Percentiles rank a stretch among this genome's conserved stretches.
These are phyloP conservation scores for Anabas testudineus DNA, from an alignment of 2,797 vertebrate species.

Conservation along the genomic window DNA sequence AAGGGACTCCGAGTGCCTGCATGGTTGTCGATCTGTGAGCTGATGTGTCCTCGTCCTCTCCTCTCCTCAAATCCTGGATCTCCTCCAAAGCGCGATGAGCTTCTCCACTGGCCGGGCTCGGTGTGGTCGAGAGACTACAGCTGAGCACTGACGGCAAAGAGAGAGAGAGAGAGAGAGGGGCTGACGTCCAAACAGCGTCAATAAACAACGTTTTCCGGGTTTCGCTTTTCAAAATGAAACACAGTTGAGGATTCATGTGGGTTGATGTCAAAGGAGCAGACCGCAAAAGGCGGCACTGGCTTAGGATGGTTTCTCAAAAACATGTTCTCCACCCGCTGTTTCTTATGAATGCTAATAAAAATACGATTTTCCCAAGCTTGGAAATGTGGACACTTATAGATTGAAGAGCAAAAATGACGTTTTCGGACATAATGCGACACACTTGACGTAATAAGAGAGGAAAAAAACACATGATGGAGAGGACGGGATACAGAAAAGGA, in stretches of 20 bases:
- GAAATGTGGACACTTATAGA: background rate
- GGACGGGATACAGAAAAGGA: slow-evolving; percentile 11
- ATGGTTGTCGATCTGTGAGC: slow-evolving; percentile 54
- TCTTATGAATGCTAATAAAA: accelerated
- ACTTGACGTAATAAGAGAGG: slow-evolving; percentile 25
- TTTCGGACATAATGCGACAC: background rate
- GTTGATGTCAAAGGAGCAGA: background rate
- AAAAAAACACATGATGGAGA: background rate
- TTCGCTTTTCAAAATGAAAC: slow-evolving; percentile 50
- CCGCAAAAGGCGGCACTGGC: background rate
- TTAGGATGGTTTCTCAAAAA: accelerated
- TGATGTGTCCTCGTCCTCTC: slow-evolving; percentile 56
- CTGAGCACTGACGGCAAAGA: background rate
- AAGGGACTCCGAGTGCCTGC: slow-evolving; percentile 67
- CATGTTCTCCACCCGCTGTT: accelerated
- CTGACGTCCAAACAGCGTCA: slow-evolving; percentile 7
- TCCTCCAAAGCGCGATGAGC: slow-evolving; percentile 37
- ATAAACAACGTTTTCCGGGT: slow-evolving; percentile 18
- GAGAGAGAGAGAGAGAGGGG: slow-evolving; percentile 50
- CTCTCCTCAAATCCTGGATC: slow-evolving; percentile 58
- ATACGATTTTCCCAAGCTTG: accelerated
- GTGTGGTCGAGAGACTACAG: slow-evolving; percentile 52
- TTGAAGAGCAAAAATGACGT: background rate
- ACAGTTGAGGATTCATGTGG: accelerated
- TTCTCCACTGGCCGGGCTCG: slow-evolving; percentile 29